Evolutionary conservation across 2,113 vertebrate species (phyloP).

Genomic region (Catharus fuscescens): DNA sequence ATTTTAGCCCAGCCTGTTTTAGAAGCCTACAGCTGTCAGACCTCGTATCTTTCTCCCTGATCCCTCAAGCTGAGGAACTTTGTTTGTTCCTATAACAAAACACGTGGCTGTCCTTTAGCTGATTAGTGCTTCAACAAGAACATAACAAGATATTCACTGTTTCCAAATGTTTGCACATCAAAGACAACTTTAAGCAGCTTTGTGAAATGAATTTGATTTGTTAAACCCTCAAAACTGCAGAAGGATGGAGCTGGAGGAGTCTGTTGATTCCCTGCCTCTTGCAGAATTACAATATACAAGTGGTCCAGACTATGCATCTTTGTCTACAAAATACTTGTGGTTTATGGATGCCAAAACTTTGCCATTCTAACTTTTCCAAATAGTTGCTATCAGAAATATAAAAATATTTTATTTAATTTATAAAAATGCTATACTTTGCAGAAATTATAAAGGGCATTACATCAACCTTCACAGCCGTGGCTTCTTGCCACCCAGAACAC

Average conservation of each 20-base stretch:
- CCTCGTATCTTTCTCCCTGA: constrained; percentile 3
- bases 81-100: constrained; percentile 56
- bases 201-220: constrained; percentile 8
- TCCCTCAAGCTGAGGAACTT: constrained; percentile 57
- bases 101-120: constrained; percentile 42
- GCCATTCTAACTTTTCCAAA: neutral
- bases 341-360: neutral
- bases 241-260: neutral
- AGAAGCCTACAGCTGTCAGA: constrained; percentile 43
- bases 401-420: neutral
- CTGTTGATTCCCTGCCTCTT: neutral
- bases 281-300: neutral
- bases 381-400: neutral
- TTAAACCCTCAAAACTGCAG: neutral
- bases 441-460: neutral
- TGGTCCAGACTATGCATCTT: neutral
- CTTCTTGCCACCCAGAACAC: neutral
- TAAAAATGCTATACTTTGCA: neutral
- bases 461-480: neutral
- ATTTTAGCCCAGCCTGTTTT: constrained; percentile 34
- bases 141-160: constrained; percentile 30
- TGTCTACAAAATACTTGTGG: neutral
- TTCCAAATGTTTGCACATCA: constrained; percentile 35
- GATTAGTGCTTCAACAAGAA: constrained; percentile 55
- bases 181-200: constrained; percentile 35